A percentile compares a stretch with the other conserved stretches of the same genome.
phyloP scores from a whole-genome alignment of 2,113 vertebrate genomes.

The Hiodon tergisus region DNA sequence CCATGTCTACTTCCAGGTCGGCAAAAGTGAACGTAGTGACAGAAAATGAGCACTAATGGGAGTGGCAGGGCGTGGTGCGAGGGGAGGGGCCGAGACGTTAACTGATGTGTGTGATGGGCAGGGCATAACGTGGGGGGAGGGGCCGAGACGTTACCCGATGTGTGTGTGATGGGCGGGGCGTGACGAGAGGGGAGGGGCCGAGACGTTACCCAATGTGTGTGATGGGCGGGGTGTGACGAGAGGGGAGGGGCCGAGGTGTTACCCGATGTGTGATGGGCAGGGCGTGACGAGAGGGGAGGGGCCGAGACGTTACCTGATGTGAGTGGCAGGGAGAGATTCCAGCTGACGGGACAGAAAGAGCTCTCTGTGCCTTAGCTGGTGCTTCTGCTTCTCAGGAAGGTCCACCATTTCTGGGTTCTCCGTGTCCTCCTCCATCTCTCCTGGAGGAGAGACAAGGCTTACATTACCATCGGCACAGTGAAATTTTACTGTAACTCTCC shows the following conservation, averaged over 20 bases:
- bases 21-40: neutral
- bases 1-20: too few species aligned
- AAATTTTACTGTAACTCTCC: neutral
- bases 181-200: neutral
- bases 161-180: too few species aligned
- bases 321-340: constrained; percentile 91
- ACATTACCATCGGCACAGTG: neutral
- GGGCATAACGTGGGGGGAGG: too few species aligned
- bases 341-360: constrained; percentile 90
- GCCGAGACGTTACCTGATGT: constrained; percentile 74
- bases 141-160: too few species aligned
- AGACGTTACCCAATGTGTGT: neutral
- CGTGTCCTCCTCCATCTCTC: constrained; percentile 93
- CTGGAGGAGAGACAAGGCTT: constrained; percentile 46
- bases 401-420: constrained; percentile 91
- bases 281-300: neutral
- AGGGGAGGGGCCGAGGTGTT: neutral
- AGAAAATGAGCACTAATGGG: neutral
- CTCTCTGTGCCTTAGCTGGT: constrained; percentile 90
- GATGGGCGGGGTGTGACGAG: too few species aligned
- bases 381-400: constrained; percentile 88
- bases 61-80: too few species aligned
- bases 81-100: neutral
- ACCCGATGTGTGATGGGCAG: neutral
- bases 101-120: neutral